Evolutionary conservation across 37 sponge, comb jelly and placozoan species (phyloP), one percentile per base, ranked within the genome.

Genomic region (Chondrilla cf. caribensis): DNA sequence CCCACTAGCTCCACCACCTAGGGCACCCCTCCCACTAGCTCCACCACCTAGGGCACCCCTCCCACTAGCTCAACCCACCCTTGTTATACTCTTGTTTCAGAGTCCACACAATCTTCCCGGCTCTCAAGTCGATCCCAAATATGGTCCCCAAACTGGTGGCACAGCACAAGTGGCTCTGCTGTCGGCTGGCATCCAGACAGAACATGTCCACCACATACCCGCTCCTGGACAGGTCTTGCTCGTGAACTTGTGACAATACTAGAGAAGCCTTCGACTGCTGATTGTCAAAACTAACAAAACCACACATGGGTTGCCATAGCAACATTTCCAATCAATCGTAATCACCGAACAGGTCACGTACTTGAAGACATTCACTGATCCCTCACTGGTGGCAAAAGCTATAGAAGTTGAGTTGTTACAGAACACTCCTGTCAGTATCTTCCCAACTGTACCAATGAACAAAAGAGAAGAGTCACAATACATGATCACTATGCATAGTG

Each of bases 121-220:
- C 65, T 15, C 95, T 32, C 17, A 89, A 55, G 83, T 95, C 95
- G 68, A 85, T 38, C 28, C 95, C 95, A 66, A 78, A 86, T 43
- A 95, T 78, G 66, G 51, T 58, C 4, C 95, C 95, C 70, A 44
- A 79, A 25, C 71, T 86, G 29, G 95, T 92, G 65, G 75, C 88
- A 54, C 72, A 92, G 38, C 81, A 72, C 28, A 95, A 64, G 26
- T 89, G 54, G 51, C 86, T 85, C 81, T 86, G 81, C 19, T 22
- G 21, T 84, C 81, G 5, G 83, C 84, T 25, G 71, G 55, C 3
- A 82, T 81, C 79, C 84, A 87, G 35, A 54, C 78, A 72, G 79
- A 43, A 21, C 87, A 93, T 68, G 36, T 93, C 93, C 38, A 93
- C 85, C 24, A 93, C 83, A 47, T 22, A 32, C n/a, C 90, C 90